Evolutionary conservation across 23 tunicate species (phyloP), one percentile per base, ranked within the genome.

Genomic region (Ascidia mentula): DNA sequence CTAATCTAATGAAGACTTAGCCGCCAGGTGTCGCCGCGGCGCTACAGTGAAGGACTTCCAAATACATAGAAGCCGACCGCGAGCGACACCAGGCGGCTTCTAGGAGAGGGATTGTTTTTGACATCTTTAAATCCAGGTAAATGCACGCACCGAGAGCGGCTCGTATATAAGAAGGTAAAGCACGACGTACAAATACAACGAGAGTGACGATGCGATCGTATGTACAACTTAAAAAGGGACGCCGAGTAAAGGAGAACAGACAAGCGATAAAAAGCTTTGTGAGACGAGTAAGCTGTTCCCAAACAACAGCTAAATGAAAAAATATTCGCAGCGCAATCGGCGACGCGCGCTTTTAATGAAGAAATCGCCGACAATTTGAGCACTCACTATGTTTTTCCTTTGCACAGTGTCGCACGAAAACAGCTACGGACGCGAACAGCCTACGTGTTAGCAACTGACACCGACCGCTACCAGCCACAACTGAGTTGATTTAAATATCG

Each of bases 1-100:
- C 75, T 71, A 71, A 71, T 71, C 75, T 71, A 71, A 71, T 71
- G 38, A 71, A 71, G 38, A 35, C 38, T 28, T 22, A n/a, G 13
- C 65, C 65, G 65, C 12, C 65, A 28, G 65, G 65, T 53, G 65
- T 26, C 65, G 65, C 65, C 24, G 65, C 65, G 75, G 75, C 75
- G 75, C 65, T 53, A 53, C 65, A 53, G 65, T 53, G 65, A 53
- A 53, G 65, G n/a, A 53, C 28, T 53, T 53, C 65, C 65, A 26
- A 28, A 20, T 6, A 53, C 28, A 28, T 26, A 53, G 65, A 9
- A 5, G 65, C 24, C 65, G 65, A 26, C 28, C 22, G 24, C 65
- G 24, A 28, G 65, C 22, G 65, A 26, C 65, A 53, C 65, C 65
- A 26, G 65, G 24, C 65, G 65, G 65, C 65, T 26, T 28, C 65